Base-by-base conservation (phyloP, 2,888 invertebrate genomes). In the Brachypalpus laphriformis region DNA sequence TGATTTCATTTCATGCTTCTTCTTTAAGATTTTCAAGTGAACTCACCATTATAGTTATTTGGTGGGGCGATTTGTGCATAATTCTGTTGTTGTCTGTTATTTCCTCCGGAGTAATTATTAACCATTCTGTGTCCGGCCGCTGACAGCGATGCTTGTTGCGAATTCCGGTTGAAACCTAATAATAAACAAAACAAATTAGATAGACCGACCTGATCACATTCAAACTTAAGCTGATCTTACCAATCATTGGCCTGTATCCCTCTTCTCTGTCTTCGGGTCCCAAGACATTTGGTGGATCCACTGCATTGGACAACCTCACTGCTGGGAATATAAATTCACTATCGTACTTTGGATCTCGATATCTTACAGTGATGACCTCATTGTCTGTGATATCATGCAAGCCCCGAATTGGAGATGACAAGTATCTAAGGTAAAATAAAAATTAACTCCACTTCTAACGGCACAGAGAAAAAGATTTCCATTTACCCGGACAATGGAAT, bases 311-410 rank as follows among this genome's bases (percentile, higher is more conserved):
- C 37, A 96, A 93, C 71, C 95, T 93, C 18, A 92, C 93, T 45
- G 98, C 95, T n/a, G 95, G 95, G 92, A 97, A 98, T 47, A 97
- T 93, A 91, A 94, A 96, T 88, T 94, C 95, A 2, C 93, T 93
- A 0, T 94, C 93, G 92, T 95, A 98, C 88, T 93, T 93, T 0
- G 98, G 98, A 93, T 98, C 98, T 72, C 94, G 92, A 92, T 93
- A 98, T 71, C 95, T 93, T 2, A 96, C 94, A 90, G 96, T 95
- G 86, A 93, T 92, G 77, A 93, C 94, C 11, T 89, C 90, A 92
- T 95, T 95, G 57, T 93, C 93, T 2, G 92, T 90, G 56, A 95
- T 92, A 7, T 95, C 94, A n/a, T 93, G 92, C 70, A 95, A 92
- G 0, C 95, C 96, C 28, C 93, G 92, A 63, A 97, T 95, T 0